Evolutionary conservation across 2,797 vertebrate genomes (phyloP).

Genomic region (Agapornis canus): DNA sequence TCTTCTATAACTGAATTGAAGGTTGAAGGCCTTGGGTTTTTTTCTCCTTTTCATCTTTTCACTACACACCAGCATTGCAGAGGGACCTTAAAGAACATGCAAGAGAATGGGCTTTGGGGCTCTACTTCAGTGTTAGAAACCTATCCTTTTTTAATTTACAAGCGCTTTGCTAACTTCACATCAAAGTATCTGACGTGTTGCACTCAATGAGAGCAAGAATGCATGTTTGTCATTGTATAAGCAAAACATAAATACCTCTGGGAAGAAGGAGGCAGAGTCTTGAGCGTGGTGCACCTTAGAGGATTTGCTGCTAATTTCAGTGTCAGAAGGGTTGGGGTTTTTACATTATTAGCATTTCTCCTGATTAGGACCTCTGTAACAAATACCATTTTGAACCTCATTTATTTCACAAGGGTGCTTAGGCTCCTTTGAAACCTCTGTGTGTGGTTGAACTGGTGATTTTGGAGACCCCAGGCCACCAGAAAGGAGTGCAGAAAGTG

Average conservation of each 20-base stretch:
- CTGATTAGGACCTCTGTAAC: neutral
- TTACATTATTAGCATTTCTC: neutral
- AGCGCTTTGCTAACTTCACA: conserved; percentile 6
- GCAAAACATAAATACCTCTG: neutral
- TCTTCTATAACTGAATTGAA: neutral
- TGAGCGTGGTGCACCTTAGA: neutral
- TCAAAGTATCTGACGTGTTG: conserved; percentile 1
- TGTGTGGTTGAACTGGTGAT: neutral
- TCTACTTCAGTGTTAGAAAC: conserved; percentile 10
- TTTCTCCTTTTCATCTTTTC: neutral
- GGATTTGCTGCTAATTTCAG: neutral
- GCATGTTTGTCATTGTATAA: neutral
- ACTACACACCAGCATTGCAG: neutral
- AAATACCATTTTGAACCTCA: neutral
- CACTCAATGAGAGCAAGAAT: neutral
- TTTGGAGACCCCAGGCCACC: neutral
- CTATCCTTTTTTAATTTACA: conserved; percentile 5
- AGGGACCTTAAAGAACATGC: neutral
- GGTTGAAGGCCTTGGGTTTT: neutral
- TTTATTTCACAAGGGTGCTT: neutral
- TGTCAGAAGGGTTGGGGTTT: neutral
- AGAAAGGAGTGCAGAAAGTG: neutral
- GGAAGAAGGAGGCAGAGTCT: neutral
- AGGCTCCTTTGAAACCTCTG: neutral
- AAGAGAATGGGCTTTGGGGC: neutral